Percentiles rank a stretch among this genome's conserved stretches.
phyloP scores from a whole-genome alignment of 1,140 invertebrate genomes.

The Uloborus diversus region DNA sequence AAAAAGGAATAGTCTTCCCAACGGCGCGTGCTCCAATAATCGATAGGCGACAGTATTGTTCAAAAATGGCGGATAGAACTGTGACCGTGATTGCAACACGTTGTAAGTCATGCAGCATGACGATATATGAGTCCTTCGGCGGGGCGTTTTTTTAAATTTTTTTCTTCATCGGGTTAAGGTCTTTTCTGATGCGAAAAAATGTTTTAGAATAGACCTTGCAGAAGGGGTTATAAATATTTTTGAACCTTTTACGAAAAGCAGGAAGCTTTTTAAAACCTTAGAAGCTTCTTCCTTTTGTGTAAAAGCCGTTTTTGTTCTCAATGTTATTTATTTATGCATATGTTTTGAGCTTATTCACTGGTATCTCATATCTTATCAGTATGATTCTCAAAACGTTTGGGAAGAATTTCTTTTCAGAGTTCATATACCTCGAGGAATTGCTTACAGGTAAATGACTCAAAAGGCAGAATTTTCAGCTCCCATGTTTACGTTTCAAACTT shows the following conservation, averaged over 20 bases:
- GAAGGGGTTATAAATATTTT: slow-evolving; percentile 18
- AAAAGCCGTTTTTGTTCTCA: background rate
- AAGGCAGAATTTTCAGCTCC: no score
- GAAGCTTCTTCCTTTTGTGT: background rate
- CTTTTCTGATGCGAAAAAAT: background rate
- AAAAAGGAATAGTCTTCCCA: background rate
- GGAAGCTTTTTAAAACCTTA: background rate
- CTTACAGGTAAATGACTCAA: no score
- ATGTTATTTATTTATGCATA: background rate
- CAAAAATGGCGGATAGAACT: background rate
- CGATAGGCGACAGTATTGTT: background rate
- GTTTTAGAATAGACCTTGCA: background rate
- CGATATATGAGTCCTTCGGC: background rate
- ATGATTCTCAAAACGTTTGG: background rate
- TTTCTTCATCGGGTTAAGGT: background rate
- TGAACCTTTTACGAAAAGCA: background rate
- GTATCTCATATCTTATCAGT: background rate
- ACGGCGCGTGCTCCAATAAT: background rate
- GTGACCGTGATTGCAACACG: background rate
- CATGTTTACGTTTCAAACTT: no score
- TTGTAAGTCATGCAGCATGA: background rate
- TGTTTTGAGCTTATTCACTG: background rate
- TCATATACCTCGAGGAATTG: no score
- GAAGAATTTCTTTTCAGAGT: background rate
- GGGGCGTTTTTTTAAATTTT: no score